Conservation (phyloP, 2,797 vertebrate species). For the Momotus momota region DNA sequence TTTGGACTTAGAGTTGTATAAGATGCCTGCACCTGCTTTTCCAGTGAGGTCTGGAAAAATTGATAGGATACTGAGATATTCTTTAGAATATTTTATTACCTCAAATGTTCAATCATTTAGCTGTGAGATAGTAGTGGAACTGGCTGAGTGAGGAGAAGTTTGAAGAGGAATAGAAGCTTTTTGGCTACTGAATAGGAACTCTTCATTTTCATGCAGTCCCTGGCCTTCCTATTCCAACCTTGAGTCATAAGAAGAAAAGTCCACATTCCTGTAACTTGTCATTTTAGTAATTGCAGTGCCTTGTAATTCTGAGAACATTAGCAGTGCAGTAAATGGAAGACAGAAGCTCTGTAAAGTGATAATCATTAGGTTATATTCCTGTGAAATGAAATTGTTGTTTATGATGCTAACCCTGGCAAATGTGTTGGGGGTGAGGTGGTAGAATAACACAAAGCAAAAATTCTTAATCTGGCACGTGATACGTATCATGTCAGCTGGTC, state of each 20-base stretch:
- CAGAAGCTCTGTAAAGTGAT: not conserved
- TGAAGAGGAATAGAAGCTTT: not conserved
- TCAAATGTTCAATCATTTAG: not conserved
- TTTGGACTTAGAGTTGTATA: not conserved
- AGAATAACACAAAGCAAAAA: not conserved
- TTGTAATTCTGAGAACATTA: not conserved
- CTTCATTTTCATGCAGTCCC: not conserved
- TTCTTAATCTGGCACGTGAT: fast-evolving
- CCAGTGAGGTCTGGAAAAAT: not conserved
- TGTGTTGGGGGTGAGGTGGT: not conserved
- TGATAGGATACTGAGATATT: not conserved
- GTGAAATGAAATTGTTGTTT: not conserved
- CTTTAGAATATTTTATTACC: not conserved
- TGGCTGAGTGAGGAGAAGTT: not conserved
- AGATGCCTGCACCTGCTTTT: not conserved
- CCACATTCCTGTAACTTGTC: not conserved
- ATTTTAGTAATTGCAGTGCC: not conserved
- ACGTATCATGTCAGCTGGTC: not conserved
- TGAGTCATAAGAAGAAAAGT: not conserved
- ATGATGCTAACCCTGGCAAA: not conserved
- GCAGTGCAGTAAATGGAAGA: not conserved
- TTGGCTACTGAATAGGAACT: not conserved
- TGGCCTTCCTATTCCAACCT: not conserved
- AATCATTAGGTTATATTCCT: not conserved
- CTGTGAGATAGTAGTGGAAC: not conserved